phyloP scores from a whole-genome alignment of 2,888 invertebrate species.

The Spisula solida region DNA sequence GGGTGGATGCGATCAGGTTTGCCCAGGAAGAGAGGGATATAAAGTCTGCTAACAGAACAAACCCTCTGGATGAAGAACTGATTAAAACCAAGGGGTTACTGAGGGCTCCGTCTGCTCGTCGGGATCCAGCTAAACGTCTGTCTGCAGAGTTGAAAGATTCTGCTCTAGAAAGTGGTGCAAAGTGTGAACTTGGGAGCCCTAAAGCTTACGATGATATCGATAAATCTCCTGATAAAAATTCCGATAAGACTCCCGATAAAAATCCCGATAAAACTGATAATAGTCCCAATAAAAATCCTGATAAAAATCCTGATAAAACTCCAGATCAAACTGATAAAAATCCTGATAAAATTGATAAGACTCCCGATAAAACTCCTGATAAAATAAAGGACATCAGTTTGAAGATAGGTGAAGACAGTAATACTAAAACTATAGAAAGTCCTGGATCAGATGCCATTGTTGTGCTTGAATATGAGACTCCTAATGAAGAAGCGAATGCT shows the following conservation, averaged over 20 bases:
- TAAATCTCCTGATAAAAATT: not conserved
- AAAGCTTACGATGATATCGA: not conserved
- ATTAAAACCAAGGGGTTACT: constrained; percentile 84
- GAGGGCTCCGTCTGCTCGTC: constrained; percentile 77
- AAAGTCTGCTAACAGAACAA: constrained; percentile 78
- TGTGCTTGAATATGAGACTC: not conserved
- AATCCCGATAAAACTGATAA: too few species aligned
- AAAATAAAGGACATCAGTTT: not conserved
- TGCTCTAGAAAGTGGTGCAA: constrained; percentile 9
- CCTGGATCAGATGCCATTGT: constrained; percentile 13
- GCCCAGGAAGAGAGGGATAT: constrained; percentile 82
- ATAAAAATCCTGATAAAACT: too few species aligned
- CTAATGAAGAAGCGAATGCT: not conserved
- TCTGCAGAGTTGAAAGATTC: constrained; percentile 66
- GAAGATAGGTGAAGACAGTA: not conserved
- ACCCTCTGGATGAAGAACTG: constrained; percentile 82
- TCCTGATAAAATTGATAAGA: not conserved
- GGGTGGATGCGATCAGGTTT: constrained; percentile 81
- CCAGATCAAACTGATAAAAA: too few species aligned
- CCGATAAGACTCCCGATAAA: too few species aligned
- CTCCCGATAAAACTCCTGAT: not conserved
- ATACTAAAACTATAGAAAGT: not conserved
- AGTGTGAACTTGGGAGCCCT: not conserved
- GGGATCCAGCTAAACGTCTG: constrained; percentile 69
- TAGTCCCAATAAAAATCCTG: too few species aligned